These are phyloP conservation scores for Knipowitschia caucasica DNA, from an alignment of 2,797 vertebrate genomes.

Conservation along the genomic window DNA sequence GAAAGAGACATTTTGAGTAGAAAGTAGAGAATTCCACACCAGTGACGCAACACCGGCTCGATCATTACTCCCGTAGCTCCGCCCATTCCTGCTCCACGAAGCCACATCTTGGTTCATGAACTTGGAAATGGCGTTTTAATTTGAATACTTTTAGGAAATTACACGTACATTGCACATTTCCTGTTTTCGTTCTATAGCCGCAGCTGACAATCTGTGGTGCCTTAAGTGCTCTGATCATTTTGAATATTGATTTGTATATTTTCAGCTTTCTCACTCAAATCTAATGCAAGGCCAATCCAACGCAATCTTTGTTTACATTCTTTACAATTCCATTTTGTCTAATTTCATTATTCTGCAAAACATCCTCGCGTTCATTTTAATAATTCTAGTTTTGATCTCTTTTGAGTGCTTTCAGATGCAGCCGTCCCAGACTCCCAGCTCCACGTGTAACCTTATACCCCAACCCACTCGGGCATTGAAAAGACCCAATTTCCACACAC, in stretches of 20 bases:
- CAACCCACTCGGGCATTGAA: constrained; percentile 53
- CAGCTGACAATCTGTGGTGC: no score
- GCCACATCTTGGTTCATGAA: constrained; percentile 43
- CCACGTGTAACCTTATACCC: constrained; percentile 62
- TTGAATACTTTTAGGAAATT: constrained; percentile 18
- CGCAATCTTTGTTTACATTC: not conserved
- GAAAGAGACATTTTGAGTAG: not conserved
- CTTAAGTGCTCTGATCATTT: not conserved
- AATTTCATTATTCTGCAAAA: not conserved
- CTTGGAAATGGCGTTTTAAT: constrained; percentile 13
- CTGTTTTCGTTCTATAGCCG: not conserved
- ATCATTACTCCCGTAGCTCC: constrained; percentile 10
- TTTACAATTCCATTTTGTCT: not conserved
- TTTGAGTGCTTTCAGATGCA: constrained; percentile 8
- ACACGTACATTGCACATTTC: constrained; percentile 7
- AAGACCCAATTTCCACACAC: constrained; percentile 31
- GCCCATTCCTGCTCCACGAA: constrained; percentile 27
- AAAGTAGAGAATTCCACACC: constrained; percentile 65
- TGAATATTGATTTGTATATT: not conserved
- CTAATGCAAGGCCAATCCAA: not conserved
- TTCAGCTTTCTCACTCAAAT: not conserved
- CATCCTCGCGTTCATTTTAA: not conserved
- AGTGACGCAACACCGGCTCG: constrained; percentile 61
- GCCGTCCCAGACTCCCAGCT: constrained; percentile 39
- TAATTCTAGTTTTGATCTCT: constrained; percentile 8